Conservation (phyloP, 64 coral and sea anemone genomes). For the Montipora efflorescens region DNA sequence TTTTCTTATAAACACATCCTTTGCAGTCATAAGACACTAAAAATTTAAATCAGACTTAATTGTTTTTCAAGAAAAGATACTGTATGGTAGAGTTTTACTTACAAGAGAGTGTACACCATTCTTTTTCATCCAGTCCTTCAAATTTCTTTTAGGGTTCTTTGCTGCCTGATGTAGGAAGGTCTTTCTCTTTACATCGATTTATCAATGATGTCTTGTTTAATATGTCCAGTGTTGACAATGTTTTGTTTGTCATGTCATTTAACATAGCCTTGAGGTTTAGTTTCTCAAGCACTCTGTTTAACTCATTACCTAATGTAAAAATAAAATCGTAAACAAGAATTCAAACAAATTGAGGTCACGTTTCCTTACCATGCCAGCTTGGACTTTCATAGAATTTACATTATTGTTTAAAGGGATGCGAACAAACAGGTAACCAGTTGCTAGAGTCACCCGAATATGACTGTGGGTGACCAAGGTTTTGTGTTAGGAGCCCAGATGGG, state of each 20-base stretch:
- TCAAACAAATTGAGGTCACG: too few species aligned
- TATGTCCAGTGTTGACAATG: conserved; percentile 20
- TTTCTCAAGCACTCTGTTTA: conserved; percentile 22
- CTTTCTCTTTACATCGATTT: conserved; percentile 11
- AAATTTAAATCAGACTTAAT: too few species aligned
- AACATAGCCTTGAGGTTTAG: conserved; percentile 17
- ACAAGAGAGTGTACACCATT: conserved; percentile 20
- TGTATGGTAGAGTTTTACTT: not conserved
- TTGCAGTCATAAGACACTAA: too few species aligned
- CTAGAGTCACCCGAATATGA: too few species aligned
- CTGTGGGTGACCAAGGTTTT: too few species aligned
- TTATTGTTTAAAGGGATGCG: too few species aligned
- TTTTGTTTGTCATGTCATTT: not conserved
- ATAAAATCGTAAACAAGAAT: not conserved
- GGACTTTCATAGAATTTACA: too few species aligned
- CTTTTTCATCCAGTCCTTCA: conserved; percentile 33
- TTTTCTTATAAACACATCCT: too few species aligned
- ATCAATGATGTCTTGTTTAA: not conserved
- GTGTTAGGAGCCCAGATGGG: too few species aligned
- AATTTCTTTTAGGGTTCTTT: not conserved
- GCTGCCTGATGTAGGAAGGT: conserved; percentile 18
- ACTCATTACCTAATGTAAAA: conserved; percentile 18
- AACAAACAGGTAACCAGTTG: too few species aligned
- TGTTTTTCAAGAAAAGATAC: too few species aligned
- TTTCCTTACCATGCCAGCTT: too few species aligned